These are phyloP conservation scores for Seira musarum DNA, from an alignment of 2,888 invertebrate genomes.

Conservation along the genomic window DNA sequence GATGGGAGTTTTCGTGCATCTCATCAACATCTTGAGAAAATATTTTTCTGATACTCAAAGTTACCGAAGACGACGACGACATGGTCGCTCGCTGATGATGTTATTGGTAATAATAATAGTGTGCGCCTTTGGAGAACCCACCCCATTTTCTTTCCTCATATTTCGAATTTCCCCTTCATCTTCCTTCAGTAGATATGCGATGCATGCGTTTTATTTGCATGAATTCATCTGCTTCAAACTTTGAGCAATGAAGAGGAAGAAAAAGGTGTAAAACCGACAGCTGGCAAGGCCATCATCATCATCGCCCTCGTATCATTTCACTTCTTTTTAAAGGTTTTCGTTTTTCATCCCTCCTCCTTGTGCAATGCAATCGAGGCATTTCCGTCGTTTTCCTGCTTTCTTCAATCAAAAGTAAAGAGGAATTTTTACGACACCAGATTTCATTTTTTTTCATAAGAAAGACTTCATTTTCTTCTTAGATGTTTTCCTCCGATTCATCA, in stretches of 20 bases:
- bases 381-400: neutral
- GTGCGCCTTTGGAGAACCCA: neutral
- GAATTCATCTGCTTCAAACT: constrained; percentile 34
- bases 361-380: neutral
- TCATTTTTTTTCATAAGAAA: neutral
- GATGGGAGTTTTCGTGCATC: neutral
- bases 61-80: too few species aligned
- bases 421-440: constrained; percentile 53
- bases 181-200: constrained; percentile 1
- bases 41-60: neutral
- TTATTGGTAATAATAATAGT: too few species aligned
- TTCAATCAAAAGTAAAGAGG: constrained; percentile 65
- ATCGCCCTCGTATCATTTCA: constrained; percentile 4
- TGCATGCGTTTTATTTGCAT: constrained; percentile 44
- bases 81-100: too few species aligned
- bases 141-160: constrained; percentile 5
- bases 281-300: constrained; percentile 63
- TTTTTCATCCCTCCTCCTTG: neutral
- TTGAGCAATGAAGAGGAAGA: neutral
- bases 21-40: neutral
- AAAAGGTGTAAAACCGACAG: constrained; percentile 61
- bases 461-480: neutral
- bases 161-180: neutral
- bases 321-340: neutral
- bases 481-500: constrained; percentile 1